phyloP scores from a whole-genome alignment of 2,113 vertebrate species.

The Alethe castanea region DNA sequence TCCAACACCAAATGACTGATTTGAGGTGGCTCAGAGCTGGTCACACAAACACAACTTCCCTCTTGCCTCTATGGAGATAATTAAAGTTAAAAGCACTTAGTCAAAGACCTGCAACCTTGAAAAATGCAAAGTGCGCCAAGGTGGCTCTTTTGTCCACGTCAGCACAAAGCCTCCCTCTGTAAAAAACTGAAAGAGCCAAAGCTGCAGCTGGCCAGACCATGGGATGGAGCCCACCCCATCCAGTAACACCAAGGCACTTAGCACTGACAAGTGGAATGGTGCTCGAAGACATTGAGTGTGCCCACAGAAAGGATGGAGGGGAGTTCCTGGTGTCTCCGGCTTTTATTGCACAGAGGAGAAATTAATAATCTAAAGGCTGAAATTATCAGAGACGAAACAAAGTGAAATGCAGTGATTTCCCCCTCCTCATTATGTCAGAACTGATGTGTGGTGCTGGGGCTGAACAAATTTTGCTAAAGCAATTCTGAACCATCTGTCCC shows the following conservation, averaged over 20 bases:
- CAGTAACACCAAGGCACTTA: rapidly evolving
- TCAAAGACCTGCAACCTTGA: not conserved
- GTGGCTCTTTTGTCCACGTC: not conserved
- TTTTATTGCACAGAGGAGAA: conserved; percentile 42
- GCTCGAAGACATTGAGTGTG: not conserved
- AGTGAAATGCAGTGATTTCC: not conserved
- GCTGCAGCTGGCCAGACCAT: not conserved
- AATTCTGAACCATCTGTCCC: not conserved
- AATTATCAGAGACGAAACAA: not conserved
- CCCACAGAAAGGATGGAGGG: not conserved
- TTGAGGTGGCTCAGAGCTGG: not conserved
- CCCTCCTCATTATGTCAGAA: not conserved
- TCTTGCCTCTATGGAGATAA: not conserved
- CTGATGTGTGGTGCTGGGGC: not conserved
- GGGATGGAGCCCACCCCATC: not conserved
- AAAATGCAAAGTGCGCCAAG: not conserved
- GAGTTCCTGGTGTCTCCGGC: not conserved
- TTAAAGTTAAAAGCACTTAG: not conserved
- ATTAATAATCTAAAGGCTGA: not conserved
- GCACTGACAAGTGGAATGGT: rapidly evolving
- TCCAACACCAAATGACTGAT: not conserved
- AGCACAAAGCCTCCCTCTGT: not conserved
- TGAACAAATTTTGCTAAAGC: not conserved
- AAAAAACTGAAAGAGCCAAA: not conserved
- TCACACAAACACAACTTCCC: not conserved